Evolutionary conservation across 2,888 invertebrate genomes (phyloP), one percentile per base, ranked within the genome.

Genomic region (Ashinkailepas kermadecensis): DNA sequence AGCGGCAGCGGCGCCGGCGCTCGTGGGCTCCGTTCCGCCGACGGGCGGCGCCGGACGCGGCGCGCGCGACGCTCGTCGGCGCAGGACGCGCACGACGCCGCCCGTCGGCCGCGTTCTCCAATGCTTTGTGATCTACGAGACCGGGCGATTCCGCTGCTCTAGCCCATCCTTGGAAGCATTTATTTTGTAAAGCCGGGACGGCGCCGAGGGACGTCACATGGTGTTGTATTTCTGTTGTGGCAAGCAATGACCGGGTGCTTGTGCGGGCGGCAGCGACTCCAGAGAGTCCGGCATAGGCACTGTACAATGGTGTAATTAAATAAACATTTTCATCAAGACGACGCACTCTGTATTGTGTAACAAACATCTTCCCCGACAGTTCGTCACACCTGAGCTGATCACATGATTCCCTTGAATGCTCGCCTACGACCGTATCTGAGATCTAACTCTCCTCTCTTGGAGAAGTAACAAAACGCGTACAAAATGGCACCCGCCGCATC

Each of bases 301-400:
- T 74, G 74, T 74, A 74, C 74, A 74, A 74, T 74, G 74, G 74
- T 74, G 74, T 74, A 74, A 74, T 74, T 74, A 74, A 74, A 74
- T 74, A 74, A 74, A 74, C 74, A 74, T 74, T 74, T 74, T 74
- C 74, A 74, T 74, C 74, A 74, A 74, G 74, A 56, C 23, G 59
- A 59, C 59, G 59, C 11, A 23, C 54, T 70, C 70, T 39, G 39
- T 70, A n/a, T 67, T 9, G 39, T 39, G 39, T 39, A 39, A 39
- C 39, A 39, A 39, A 39, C 39, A 39, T 39, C 39, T 39, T 39
- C 1, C 39, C 39, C 39, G 39, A 39, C 39, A 39, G 39, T 15
- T 6, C 15, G 10, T 64, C 21, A 8, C 11, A 23, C 7, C 11
- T 67, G 10, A 10, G 13, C 67, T 39, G 8, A 39, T 3, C 13